Base-by-base conservation (phyloP, 2,888 invertebrate species). In the Gymnoscelis rufifasciata region DNA sequence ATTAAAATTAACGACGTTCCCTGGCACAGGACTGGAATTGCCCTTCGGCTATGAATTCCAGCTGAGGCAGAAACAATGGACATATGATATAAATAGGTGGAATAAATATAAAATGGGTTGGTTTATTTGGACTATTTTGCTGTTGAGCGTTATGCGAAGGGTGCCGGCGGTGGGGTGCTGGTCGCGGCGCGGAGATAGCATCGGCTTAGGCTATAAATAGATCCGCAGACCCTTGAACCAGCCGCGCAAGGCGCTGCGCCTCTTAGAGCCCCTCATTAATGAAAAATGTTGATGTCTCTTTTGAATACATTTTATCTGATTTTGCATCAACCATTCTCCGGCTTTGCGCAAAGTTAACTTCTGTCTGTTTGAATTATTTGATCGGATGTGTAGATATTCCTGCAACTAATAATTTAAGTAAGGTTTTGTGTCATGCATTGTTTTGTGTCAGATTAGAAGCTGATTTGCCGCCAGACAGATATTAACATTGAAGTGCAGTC, bases 151-250 rank as follows among this genome's bases (percentile, higher is more conserved):
- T 82, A 77, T 78, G 78, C 74, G 77, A 75, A 74, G 83, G 86
- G 80, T 82, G 83, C 72, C 73, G 78, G 83, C 83, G 82, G 80
- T 69, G 70, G 66, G 75, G 73, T 44, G 67, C 68, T 15, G 10
- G 10, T 62, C 68, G 63, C 68, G 63, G 68, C 64, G 68, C 65
- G 62, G 69, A 69, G 86, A 86, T 87, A 84, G 72, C 77, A 86
- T 86, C 87, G 64, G 68, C 68, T 74, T 62, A 62, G 40, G 68
- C 86, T 88, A 88, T 84, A 87, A 88, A 88, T 88, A 88, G 87
- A 77, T 69, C 64, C 64, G 71, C 78, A 70, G 82, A 87, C 83
- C 83, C 87, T 86, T 84, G 84, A 86, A 84, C 86, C 81, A 82
- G 74, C 79, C 77, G 71, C 75, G 75, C 70, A 81, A 42, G 14